phyloP scores from a whole-genome alignment of 2,797 vertebrate species.

The Alca torda region DNA sequence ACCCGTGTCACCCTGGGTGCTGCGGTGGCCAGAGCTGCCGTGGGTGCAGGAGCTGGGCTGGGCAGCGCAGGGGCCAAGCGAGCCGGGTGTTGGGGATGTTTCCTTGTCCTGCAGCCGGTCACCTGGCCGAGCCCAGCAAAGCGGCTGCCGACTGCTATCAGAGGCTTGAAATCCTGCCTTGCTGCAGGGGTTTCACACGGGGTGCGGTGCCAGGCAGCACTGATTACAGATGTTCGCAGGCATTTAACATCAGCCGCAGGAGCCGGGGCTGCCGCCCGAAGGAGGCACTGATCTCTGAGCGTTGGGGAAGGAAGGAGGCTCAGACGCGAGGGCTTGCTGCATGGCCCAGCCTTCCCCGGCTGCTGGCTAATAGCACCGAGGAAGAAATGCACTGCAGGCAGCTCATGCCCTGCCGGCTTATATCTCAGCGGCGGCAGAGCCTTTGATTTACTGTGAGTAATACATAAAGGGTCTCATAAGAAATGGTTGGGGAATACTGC shows the following conservation, averaged over 20 bases:
- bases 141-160: rapidly evolving
- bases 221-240: background rate
- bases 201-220: rapidly evolving
- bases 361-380: background rate
- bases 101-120: background rate
- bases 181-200: background rate
- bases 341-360: background rate
- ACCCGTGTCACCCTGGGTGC: rapidly evolving
- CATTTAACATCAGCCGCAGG: background rate
- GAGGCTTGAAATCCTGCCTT: too few relatives aligned
- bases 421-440: background rate
- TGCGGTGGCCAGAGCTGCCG: rapidly evolving
- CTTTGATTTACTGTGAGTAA: background rate
- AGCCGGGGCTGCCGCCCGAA: background rate
- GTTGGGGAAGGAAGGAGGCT: background rate
- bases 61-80: rapidly evolving
- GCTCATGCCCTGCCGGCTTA: rapidly evolving
- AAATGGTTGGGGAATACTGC: background rate
- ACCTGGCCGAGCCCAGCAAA: background rate
- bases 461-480: background rate
- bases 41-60: rapidly evolving
- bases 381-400: background rate
- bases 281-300: background rate
- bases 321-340: rapidly evolving
- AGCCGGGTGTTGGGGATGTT: background rate